Evolutionary conservation across 2,888 invertebrate genomes (phyloP), one percentile per base, ranked within the genome.

Genomic region (Trichopria drosophilae): DNA sequence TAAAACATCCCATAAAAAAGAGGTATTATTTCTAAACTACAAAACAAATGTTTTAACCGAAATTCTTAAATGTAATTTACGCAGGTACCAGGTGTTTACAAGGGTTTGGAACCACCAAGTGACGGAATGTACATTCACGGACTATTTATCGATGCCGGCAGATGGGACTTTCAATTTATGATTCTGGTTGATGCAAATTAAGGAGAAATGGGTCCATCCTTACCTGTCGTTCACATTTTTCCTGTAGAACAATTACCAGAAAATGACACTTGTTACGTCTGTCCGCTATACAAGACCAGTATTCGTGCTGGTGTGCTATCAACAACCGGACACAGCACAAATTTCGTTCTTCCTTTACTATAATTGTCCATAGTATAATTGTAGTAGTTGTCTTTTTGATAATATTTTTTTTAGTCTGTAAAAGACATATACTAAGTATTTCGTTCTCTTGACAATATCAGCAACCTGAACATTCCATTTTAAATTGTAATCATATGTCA

Each of bases 281-380:
- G 87, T 15, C 94, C 94, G 0, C 77, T 94, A 10, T 94, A 94
- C 76, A 94, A 93, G 77, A 94, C 94, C 0, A 86, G 90, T 23
- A 85, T 88, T 60, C 81, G 94, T 51, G 90, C 93, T 16, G 94
- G 94, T 31, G 84, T 84, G 0, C 79, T 94, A 10, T 93, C 93
- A 6, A 94, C 93, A 0, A 94, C 93, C 1, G 94, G 94, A 0
- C 93, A 93, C 76, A 93, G 93, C 64, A 94, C 93, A 2, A 94
- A 94, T 79, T 94, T 93, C 71, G 89, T 94, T 23, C 81, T 93
- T 32, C 81, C 89, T 1, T 85, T 93, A 52, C 76, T 88, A n/a
- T n/a, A n/a, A n/a, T n/a, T n/a, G n/a, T n/a, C n/a, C n/a, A n/a
- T n/a, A n/a, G n/a, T n/a, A n/a, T n/a, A n/a, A n/a, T n/a, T n/a